Evolutionary conservation across 2,797 vertebrate genomes (phyloP).

Genomic region (Scolopax bukidnonensis): DNA sequence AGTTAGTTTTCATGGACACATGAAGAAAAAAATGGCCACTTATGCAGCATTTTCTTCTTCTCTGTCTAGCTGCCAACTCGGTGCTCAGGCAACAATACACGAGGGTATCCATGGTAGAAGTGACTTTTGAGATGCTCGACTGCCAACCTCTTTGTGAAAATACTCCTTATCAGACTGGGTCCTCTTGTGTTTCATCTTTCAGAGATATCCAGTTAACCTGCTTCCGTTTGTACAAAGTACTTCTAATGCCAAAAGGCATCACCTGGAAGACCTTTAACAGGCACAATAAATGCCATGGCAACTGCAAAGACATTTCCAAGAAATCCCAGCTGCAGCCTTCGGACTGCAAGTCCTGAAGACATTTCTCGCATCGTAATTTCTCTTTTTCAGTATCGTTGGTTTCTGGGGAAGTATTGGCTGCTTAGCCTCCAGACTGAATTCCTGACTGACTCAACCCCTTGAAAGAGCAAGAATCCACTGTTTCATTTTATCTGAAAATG

Average conservation of each 20-base stretch:
- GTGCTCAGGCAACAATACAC: neutral
- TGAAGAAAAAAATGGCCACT: neutral
- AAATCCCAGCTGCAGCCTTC: slow-evolving; percentile 10
- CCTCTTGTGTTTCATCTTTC: neutral
- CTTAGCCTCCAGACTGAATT: slow-evolving; percentile 27
- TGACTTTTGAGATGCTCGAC: neutral
- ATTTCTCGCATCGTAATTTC: neutral
- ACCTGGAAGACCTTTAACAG: slow-evolving; percentile 28
- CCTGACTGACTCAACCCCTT: neutral
- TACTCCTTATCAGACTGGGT: neutral
- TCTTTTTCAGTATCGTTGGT: neutral
- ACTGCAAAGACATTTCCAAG: slow-evolving; percentile 32
- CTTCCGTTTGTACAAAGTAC: slow-evolving; percentile 19
- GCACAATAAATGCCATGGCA: slow-evolving; percentile 28
- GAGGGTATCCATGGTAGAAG: neutral
- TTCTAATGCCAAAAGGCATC: slow-evolving; percentile 31
- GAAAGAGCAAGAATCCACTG: neutral
- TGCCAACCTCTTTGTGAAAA: neutral
- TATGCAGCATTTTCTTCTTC: neutral
- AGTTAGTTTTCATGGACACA: neutral
- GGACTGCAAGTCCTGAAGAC: neutral
- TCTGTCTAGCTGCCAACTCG: neutral
- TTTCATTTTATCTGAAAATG: slow-evolving; percentile 34
- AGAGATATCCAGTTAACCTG: slow-evolving; percentile 36
- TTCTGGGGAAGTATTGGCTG: neutral